phyloP scores from a whole-genome alignment of 2,888 invertebrate genomes.

The Meghimatium bilineatum region DNA sequence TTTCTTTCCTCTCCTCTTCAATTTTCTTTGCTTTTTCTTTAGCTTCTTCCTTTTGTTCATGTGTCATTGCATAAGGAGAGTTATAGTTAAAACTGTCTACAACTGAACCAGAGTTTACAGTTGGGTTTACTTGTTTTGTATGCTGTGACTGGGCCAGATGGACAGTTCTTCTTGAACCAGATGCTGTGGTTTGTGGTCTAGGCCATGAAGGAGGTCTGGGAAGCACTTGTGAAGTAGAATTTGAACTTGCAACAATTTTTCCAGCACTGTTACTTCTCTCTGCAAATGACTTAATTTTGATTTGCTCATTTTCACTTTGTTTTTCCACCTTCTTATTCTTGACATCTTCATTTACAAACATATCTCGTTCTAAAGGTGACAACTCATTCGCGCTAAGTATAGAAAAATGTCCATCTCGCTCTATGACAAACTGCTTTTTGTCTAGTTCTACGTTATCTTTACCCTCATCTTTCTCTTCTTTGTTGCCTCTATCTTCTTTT shows the following conservation, averaged over 20 bases:
- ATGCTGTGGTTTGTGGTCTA: slow-evolving; percentile 63
- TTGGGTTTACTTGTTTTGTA: slow-evolving; percentile 66
- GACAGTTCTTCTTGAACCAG: slow-evolving; percentile 54
- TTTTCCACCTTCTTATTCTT: slow-evolving; percentile 6
- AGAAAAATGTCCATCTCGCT: slow-evolving; percentile 73
- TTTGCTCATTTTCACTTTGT: slow-evolving; percentile 26
- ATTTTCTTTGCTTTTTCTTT: slow-evolving; percentile 55
- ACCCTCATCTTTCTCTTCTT: slow-evolving; percentile 4
- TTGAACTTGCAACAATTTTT: background rate
- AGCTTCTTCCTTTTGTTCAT: slow-evolving; percentile 62
- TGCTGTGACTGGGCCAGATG: slow-evolving; percentile 57
- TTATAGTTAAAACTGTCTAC: slow-evolving; percentile 64
- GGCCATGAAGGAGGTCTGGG: slow-evolving; percentile 49
- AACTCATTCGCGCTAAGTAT: slow-evolving; percentile 70
- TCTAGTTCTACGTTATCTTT: slow-evolving; percentile 34
- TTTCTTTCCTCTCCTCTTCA: slow-evolving; percentile 62
- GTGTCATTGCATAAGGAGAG: slow-evolving; percentile 72
- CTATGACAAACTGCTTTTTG: slow-evolving; percentile 72
- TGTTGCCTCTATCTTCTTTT: background rate
- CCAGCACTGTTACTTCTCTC: slow-evolving; percentile 31
- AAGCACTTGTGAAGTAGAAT: slow-evolving; percentile 26
- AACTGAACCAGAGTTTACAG: slow-evolving; percentile 47
- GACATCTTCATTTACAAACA: slow-evolving; percentile 38
- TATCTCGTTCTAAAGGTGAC: slow-evolving; percentile 58
- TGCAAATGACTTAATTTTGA: background rate